Percentiles rank a stretch among this genome's conserved stretches.
Evolutionary conservation across 2,113 vertebrate species (phyloP).

Genomic region (Zosterops japonicus): DNA sequence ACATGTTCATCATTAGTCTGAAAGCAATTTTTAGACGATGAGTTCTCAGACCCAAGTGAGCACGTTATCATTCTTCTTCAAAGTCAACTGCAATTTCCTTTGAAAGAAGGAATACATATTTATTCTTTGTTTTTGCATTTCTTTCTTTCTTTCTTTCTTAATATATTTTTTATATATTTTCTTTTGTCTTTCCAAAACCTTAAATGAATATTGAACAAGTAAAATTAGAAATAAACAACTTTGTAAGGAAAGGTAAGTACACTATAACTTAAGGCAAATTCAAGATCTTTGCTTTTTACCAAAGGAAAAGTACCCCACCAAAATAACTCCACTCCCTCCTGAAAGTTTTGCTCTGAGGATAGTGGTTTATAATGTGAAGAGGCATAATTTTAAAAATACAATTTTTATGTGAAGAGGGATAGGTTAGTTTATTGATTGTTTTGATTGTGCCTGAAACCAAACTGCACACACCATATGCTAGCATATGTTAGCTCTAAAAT

Average conservation of each 20-base stretch:
- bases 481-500: not conserved
- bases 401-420: not conserved
- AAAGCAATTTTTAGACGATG: not conserved
- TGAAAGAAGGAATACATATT: not conserved
- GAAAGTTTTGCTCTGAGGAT: not conserved
- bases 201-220: not conserved
- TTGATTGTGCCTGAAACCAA: not conserved
- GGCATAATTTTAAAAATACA: not conserved
- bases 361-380: not conserved
- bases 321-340: not conserved
- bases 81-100: not conserved
- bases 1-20: not conserved
- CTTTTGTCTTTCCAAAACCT: not conserved
- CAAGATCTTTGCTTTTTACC: fast-evolving
- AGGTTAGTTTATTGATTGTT: not conserved
- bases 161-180: not conserved
- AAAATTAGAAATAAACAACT: not conserved
- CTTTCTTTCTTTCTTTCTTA: no score
- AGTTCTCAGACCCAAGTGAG: not conserved
- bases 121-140: not conserved
- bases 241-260: not conserved
- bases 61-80: not conserved
- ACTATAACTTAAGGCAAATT: not conserved
- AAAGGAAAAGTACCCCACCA: not conserved
- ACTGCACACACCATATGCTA: not conserved